Evolutionary conservation across 2,888 invertebrate species (phyloP).

Genomic region (Dryocosmus kuriphilus): DNA sequence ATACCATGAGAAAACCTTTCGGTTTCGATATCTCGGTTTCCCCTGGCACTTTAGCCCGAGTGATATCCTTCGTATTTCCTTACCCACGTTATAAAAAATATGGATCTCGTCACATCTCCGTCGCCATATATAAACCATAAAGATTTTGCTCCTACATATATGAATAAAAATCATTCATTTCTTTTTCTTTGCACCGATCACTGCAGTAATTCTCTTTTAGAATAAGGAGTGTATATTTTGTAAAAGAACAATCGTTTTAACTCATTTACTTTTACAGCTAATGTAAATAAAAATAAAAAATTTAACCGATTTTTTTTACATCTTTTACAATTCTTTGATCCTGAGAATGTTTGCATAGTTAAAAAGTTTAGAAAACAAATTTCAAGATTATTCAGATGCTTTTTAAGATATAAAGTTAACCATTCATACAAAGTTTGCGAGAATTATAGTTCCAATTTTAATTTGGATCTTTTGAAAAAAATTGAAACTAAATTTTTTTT

Average conservation of each 20-base stretch:
- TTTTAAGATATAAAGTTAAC: no score
- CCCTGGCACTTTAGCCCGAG: conserved; percentile 33
- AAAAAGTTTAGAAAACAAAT: no score
- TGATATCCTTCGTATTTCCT: conserved; percentile 43
- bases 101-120: conserved; percentile 44
- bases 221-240: background rate
- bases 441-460: no score
- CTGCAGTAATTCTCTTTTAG: background rate
- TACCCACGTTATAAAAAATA: conserved; percentile 38
- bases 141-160: background rate
- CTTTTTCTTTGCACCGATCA: background rate
- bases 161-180: background rate
- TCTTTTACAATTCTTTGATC: no score
- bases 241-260: background rate
- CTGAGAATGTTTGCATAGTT: no score
- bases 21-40: conserved; percentile 35
- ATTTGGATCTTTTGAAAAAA: no score
- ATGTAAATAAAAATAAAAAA: no score
- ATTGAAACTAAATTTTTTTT: no score
- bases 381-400: no score
- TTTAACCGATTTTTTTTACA: no score
- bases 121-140: conserved; percentile 22
- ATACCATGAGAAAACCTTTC: conserved; percentile 32
- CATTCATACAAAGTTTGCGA: no score
- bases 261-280: background rate